Evolutionary conservation across 2,888 invertebrate species (phyloP), one percentile per base, ranked within the genome.

Genomic region (Mythimna albipuncta): DNA sequence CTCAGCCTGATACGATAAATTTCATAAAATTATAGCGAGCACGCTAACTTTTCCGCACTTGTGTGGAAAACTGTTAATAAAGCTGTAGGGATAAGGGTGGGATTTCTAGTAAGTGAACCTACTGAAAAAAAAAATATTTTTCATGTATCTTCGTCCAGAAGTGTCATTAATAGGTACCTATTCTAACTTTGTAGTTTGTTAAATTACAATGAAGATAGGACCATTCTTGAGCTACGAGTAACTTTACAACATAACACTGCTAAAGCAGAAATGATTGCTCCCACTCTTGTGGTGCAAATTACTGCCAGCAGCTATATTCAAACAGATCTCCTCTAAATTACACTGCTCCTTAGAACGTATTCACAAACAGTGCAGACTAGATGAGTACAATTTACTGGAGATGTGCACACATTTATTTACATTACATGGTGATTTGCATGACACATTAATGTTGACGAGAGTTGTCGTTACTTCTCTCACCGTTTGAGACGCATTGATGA

Each of bases 251-350:
- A 10, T 26, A 35, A 63, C 13, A 38, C 16, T 50, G 11, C 11
- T n/a, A 1, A 16, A 69, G 4, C 16, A 32, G 10, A 16, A 58
- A 50, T 21, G 6, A 58, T 50, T 16, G 16, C 16, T 41, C 1
- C 58, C 11, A 0, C 21, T 19, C 50, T 59, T 44, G 44, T 61
- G 35, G 35, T 35, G 59, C 44, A 54, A 70, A 72, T 61, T 61
- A 70, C 44, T 72, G 44, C 41, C 9, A 26, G 44, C 59, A 62
- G 47, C 72, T 72, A 26, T n/a, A n/a, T n/a, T 7, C 54, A 62
- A 38, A 16, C 38, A 54, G n/a, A 54, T 50, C 38, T n/a, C 6
- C 21, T 10, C 62, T 52, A 35, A 52, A 58, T 26, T n/a, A 58
- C 32, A 21, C 32, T 41, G 62, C 57, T 52, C 44, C 52, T 52